Conservation (phyloP, 2,888 invertebrate genomes). For the Tinea trinotella region DNA sequence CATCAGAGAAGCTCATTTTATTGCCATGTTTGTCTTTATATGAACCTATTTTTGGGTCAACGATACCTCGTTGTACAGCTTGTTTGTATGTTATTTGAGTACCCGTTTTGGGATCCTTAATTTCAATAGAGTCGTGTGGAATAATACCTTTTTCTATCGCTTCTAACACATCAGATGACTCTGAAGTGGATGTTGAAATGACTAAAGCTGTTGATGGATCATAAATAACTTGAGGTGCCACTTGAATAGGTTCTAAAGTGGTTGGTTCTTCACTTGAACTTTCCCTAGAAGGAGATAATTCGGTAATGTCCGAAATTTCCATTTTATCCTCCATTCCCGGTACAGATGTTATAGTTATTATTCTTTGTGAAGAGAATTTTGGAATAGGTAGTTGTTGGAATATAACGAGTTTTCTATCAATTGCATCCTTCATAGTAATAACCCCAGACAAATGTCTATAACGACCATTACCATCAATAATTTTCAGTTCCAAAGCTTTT, state of each 20-base stretch:
- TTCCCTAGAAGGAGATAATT: constrained; percentile 32
- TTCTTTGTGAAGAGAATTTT: constrained; percentile 67
- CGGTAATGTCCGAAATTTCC: constrained; percentile 73
- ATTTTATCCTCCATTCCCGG: constrained; percentile 80
- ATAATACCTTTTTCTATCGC: constrained; percentile 85
- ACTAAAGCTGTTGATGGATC: constrained; percentile 84
- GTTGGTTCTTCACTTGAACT: constrained; percentile 42
- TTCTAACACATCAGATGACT: constrained; percentile 79
- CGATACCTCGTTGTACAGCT: constrained; percentile 82
- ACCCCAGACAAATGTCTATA: constrained; percentile 72
- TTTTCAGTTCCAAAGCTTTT: constrained; percentile 82
- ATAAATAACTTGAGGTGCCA: constrained; percentile 81
- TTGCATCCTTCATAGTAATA: constrained; percentile 82
- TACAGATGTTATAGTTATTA: constrained; percentile 81
- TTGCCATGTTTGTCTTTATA: constrained; percentile 78
- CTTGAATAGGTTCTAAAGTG: constrained; percentile 78
- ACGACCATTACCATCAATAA: constrained; percentile 84
- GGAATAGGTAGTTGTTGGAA: constrained; percentile 67
- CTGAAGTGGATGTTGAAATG: constrained; percentile 79
- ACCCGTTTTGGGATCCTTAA: constrained; percentile 79
- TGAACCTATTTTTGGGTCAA: constrained; percentile 80
- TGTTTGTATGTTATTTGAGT: constrained; percentile 78
- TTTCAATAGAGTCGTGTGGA: constrained; percentile 76
- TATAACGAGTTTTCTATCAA: constrained; percentile 75
- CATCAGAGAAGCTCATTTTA: constrained; percentile 79